phyloP scores from a whole-genome alignment of 2,888 invertebrate genomes.

The Drosophila subsilvestris region DNA sequence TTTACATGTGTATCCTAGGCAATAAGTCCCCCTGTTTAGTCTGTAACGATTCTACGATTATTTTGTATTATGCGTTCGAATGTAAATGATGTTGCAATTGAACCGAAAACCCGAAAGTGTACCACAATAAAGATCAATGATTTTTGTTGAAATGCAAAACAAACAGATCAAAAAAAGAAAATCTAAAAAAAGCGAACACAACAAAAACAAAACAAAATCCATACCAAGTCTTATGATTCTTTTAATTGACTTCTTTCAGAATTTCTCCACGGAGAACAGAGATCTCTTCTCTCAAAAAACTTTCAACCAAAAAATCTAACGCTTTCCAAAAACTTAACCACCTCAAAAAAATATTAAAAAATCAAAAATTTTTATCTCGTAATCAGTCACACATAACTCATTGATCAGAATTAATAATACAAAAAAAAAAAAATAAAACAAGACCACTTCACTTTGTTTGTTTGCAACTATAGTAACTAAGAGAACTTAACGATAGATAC shows the following conservation, averaged over 20 bases:
- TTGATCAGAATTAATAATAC: slow-evolving; percentile 63
- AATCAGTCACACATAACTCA: slow-evolving; percentile 72
- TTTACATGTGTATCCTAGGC: slow-evolving; percentile 76
- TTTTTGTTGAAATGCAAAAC: slow-evolving; percentile 78
- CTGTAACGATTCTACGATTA: slow-evolving; percentile 63
- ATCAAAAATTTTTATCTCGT: slow-evolving; percentile 34
- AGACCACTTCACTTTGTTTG: slow-evolving; percentile 67
- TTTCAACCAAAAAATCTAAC: slow-evolving; percentile 59
- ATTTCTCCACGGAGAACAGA: slow-evolving; percentile 1
- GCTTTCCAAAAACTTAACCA: slow-evolving; percentile 60
- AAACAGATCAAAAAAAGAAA: slow-evolving; percentile 48
- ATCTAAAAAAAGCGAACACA: slow-evolving; percentile 62
- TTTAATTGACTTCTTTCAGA: slow-evolving; percentile 49
- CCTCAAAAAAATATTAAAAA: slow-evolving; percentile 15
- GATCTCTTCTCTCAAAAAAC: slow-evolving; percentile 3
- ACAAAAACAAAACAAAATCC: slow-evolving; percentile 54
- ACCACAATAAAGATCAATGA: slow-evolving; percentile 83
- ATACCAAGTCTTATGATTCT: slow-evolving; percentile 65
- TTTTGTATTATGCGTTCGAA: slow-evolving; percentile 69
- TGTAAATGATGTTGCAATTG: slow-evolving; percentile 77
- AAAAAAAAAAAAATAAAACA: slow-evolving; percentile 21
- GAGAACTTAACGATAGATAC: slow-evolving; percentile 65
- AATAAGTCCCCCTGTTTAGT: slow-evolving; percentile 69
- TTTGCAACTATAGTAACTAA: slow-evolving; percentile 73
- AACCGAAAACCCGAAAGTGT: slow-evolving; percentile 67